phyloP scores from a whole-genome alignment of 2,888 invertebrate genomes.

The Monoplex corrugatus region DNA sequence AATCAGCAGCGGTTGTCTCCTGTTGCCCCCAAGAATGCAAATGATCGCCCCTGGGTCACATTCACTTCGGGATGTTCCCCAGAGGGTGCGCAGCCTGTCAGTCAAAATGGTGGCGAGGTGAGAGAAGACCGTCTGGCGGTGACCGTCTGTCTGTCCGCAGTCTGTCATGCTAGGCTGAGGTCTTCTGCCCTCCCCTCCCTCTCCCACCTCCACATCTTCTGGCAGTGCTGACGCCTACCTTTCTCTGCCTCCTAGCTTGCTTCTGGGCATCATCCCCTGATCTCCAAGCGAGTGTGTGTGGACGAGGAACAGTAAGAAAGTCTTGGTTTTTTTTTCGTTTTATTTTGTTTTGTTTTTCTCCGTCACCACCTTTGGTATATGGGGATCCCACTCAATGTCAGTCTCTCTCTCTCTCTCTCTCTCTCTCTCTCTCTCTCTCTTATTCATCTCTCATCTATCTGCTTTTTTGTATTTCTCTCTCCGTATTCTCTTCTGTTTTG shows the following conservation, averaged over 20 bases:
- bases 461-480: too few species aligned
- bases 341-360: too few species aligned
- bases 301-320: neutral
- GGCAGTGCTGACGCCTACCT: neutral
- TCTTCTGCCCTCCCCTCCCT: neutral
- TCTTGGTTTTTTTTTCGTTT: too few species aligned
- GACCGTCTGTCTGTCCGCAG: neutral
- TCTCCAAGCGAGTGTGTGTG: neutral
- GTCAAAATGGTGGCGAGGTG: conserved; percentile 29
- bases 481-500: too few species aligned
- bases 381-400: neutral
- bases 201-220: neutral
- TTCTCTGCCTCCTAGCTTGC: too few species aligned
- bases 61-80: conserved; percentile 27
- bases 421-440: neutral
- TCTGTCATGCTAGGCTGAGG: neutral
- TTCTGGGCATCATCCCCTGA: too few species aligned
- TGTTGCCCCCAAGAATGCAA: conserved; percentile 45
- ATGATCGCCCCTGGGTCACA: conserved; percentile 45
- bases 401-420: neutral
- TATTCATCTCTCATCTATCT: neutral
- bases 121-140: neutral
- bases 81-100: conserved; percentile 30
- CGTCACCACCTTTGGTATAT: too few species aligned
- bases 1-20: conserved; percentile 49